Conservation (phyloP, 2,888 invertebrate genomes). For the Sphinx pinastri region DNA sequence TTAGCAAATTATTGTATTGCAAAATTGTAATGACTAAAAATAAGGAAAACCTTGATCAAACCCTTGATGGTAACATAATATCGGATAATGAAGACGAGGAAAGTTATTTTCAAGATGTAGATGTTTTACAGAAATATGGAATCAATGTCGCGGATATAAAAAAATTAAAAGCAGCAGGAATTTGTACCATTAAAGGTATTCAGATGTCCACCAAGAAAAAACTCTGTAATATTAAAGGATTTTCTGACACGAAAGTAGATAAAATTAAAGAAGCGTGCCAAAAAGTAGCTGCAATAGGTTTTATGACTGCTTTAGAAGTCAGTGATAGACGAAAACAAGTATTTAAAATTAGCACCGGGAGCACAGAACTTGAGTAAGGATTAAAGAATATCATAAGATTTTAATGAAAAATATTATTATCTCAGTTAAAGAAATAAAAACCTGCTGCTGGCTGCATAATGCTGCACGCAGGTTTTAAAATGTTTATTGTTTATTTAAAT, state of each 20-base stretch:
- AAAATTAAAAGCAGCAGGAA: conserved; percentile 89
- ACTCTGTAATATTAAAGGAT: conserved; percentile 88
- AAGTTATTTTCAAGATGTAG: conserved; percentile 89
- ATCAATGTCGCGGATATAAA: conserved; percentile 90
- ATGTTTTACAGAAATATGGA: conserved; percentile 85
- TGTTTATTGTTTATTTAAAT: no score
- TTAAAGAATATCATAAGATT: no score
- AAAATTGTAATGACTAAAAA: conserved; percentile 11
- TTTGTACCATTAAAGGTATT: conserved; percentile 91
- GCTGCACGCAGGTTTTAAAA: no score
- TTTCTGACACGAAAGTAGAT: conserved; percentile 90
- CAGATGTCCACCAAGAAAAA: conserved; percentile 91
- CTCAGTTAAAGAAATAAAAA: no score
- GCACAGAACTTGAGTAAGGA: conserved; percentile 88
- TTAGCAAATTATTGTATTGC: neutral
- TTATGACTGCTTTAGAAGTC: conserved; percentile 90
- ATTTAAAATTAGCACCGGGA: conserved; percentile 88
- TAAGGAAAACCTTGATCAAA: conserved; percentile 66
- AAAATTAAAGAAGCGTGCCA: conserved; percentile 91
- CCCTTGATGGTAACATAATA: conserved; percentile 65
- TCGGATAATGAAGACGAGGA: conserved; percentile 86
- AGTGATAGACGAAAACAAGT: conserved; percentile 88
- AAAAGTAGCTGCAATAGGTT: conserved; percentile 86
- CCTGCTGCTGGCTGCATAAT: no score
- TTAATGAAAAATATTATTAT: no score